phyloP scores from a whole-genome alignment of 2,113 vertebrate genomes.

The Pseudolaguvia tuberculata region DNA sequence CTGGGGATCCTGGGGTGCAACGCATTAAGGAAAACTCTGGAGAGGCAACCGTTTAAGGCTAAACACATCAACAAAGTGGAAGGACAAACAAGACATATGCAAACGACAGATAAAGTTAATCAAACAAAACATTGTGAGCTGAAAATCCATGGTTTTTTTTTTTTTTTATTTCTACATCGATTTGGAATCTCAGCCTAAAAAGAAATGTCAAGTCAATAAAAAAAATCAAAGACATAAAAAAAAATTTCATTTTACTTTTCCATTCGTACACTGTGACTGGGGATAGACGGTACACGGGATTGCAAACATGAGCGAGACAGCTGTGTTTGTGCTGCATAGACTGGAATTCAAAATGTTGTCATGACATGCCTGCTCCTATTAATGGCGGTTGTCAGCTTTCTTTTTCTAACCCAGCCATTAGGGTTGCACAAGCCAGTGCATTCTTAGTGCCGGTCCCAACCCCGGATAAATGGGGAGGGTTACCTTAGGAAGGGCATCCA shows the following conservation, averaged over 20 bases:
- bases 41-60: slow-evolving; percentile 45
- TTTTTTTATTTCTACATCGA: not conserved
- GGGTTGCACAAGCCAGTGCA: too few relatives aligned
- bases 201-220: slow-evolving; percentile 11
- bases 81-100: slow-evolving; percentile 39
- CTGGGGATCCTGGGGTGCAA: slow-evolving; percentile 64
- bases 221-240: slow-evolving; percentile 21
- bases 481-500: too few relatives aligned
- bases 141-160: not conserved
- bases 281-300: not conserved
- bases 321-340: slow-evolving; percentile 25
- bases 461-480: too few relatives aligned
- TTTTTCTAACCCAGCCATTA: too few relatives aligned
- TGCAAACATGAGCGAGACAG: not conserved
- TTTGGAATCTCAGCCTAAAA: not conserved
- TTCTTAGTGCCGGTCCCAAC: too few relatives aligned
- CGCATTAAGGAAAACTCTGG: slow-evolving; percentile 65
- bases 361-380: slow-evolving; percentile 42
- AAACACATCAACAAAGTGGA: slow-evolving; percentile 45
- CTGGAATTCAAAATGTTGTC: slow-evolving; percentile 40
- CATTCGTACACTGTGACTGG: not conserved
- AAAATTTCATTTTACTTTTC: not conserved
- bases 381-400: not conserved
- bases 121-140: not conserved
- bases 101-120: not conserved